Evolutionary conservation across 2,888 invertebrate genomes (phyloP).

Genomic region (Melanchra persicariae): DNA sequence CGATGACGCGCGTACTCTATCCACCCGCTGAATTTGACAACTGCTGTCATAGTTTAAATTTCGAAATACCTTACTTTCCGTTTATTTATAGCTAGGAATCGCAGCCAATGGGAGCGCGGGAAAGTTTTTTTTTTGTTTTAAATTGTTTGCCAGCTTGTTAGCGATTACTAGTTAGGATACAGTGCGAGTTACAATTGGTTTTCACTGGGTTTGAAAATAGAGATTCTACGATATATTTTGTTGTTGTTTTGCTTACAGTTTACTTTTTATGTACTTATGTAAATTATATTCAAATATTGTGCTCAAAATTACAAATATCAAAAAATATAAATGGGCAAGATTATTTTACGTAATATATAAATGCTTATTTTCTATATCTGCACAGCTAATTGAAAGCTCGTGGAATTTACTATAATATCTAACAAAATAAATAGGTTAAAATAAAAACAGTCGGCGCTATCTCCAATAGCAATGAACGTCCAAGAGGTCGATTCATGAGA

Average conservation of each 20-base stretch:
- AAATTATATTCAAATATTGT: too few relatives aligned
- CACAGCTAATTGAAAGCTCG: slow-evolving; percentile 11
- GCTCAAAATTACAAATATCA: neutral
- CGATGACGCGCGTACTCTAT: slow-evolving; percentile 82
- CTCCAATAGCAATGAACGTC: slow-evolving; percentile 34
- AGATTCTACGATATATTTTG: neutral
- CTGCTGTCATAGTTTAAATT: slow-evolving; percentile 73
- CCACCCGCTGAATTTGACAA: slow-evolving; percentile 82
- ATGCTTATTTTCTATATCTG: neutral
- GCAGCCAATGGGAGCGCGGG: neutral
- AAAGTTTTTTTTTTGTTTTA: slow-evolving; percentile 26
- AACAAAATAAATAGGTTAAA: slow-evolving; percentile 23
- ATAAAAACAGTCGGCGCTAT: slow-evolving; percentile 25
- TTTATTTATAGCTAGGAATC: slow-evolving; percentile 41
- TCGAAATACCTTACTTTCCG: slow-evolving; percentile 47
- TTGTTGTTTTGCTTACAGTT: neutral
- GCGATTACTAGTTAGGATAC: slow-evolving; percentile 27
- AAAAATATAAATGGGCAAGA: neutral
- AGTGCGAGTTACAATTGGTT: slow-evolving; percentile 17
- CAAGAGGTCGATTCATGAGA: slow-evolving; percentile 49
- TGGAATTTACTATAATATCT: slow-evolving; percentile 1
- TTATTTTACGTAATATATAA: neutral
- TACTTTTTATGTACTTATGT: neutral
- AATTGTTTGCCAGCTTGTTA: slow-evolving; percentile 46
- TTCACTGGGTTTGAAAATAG: slow-evolving; percentile 6